These are phyloP conservation scores for Phaedon cochleariae DNA, from an alignment of 2,888 invertebrate genomes.

Conservation along the genomic window DNA sequence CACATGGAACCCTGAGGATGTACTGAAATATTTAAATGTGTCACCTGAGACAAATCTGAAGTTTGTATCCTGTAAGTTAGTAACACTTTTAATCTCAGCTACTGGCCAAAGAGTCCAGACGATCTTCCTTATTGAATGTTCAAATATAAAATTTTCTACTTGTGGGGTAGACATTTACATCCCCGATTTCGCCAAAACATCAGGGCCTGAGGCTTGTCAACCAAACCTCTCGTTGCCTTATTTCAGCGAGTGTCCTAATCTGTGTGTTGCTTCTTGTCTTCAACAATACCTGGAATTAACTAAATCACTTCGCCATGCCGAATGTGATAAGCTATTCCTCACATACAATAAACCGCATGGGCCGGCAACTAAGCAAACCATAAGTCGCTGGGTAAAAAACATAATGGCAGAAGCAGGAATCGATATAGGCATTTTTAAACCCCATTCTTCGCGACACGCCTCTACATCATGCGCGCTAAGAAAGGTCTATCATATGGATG, in stretches of 20 bases:
- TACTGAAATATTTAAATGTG: conserved; percentile 9
- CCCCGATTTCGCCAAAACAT: conserved; percentile 26
- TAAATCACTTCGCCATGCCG: not conserved
- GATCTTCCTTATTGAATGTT: conserved; percentile 17
- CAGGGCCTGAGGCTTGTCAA: conserved; percentile 12
- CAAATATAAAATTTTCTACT: conserved; percentile 4
- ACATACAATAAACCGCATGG: conserved; percentile 33
- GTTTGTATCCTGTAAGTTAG: conserved; percentile 19
- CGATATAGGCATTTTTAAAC: conserved; percentile 7
- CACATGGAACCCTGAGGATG: conserved; percentile 24
- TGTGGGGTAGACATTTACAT: conserved; percentile 19
- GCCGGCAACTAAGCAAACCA: conserved; percentile 31
- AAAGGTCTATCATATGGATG: conserved; percentile 31
- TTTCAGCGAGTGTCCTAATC: conserved; percentile 18
- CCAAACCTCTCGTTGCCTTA: conserved; percentile 20
- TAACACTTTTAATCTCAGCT: conserved; percentile 18
- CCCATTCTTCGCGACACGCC: conserved; percentile 42
- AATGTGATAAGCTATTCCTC: conserved; percentile 5
- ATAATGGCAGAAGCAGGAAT: conserved; percentile 1
- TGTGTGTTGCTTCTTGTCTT: conserved; percentile 20
- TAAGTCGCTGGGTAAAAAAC: conserved; percentile 37
- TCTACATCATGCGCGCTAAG: too few relatives aligned
- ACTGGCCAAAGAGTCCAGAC: conserved; percentile 26
- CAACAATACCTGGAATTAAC: conserved; percentile 18
- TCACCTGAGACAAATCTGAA: not conserved